Evolutionary conservation across 2,888 invertebrate genomes (phyloP).

Genomic region (Notocelia uddmanniana): DNA sequence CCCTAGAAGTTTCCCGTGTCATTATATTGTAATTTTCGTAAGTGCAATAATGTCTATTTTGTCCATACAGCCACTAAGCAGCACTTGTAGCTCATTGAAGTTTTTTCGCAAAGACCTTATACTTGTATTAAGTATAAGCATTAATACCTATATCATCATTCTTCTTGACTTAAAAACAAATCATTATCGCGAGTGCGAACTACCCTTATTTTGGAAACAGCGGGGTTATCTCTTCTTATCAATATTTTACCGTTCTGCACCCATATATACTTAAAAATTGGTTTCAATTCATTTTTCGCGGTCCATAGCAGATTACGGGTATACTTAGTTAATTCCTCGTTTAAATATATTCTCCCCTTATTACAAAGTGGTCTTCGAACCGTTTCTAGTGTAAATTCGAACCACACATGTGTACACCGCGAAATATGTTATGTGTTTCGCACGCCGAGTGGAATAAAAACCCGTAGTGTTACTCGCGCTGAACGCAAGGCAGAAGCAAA

Average conservation of each 20-base stretch:
- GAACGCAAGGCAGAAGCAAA: too few relatives aligned
- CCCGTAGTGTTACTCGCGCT: too few relatives aligned
- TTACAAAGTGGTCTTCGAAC: too few relatives aligned
- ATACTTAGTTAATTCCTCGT: too few relatives aligned
- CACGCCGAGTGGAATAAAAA: too few relatives aligned
- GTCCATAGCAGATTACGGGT: slow-evolving; percentile 1
- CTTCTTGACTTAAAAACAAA: not conserved
- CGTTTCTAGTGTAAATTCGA: too few relatives aligned
- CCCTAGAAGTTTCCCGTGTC: slow-evolving; percentile 1
- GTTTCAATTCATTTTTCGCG: slow-evolving; percentile 1
- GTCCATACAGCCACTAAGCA: slow-evolving; percentile 1
- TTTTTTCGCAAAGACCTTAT: slow-evolving; percentile 9
- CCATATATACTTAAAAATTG: not conserved
- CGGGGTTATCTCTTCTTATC: slow-evolving; percentile 6
- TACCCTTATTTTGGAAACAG: not conserved
- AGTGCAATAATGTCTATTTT: slow-evolving; percentile 7
- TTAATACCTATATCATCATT: not conserved
- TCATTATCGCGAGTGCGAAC: not conserved
- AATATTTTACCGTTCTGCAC: not conserved
- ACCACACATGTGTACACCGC: too few relatives aligned
- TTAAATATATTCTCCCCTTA: too few relatives aligned
- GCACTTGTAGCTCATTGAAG: not conserved
- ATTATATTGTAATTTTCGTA: slow-evolving; percentile 5
- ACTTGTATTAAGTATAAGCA: not conserved
- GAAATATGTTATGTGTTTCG: too few relatives aligned